Conservation (phyloP, 2,113 vertebrate species). For the Electrona antarctica region DNA sequence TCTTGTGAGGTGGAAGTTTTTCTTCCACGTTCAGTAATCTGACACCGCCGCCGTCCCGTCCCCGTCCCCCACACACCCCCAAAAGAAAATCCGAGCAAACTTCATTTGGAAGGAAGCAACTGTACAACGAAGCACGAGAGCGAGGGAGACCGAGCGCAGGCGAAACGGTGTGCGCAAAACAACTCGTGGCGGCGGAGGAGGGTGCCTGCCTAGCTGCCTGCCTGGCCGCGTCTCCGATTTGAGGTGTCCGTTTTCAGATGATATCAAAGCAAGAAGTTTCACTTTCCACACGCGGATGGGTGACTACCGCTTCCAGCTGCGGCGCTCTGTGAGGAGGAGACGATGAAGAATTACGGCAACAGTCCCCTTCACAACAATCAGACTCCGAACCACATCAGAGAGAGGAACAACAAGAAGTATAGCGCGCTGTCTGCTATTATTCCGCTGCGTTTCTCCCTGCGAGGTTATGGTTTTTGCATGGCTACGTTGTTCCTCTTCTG, state of each 20-base stretch:
- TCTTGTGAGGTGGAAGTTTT: slow-evolving; percentile 67
- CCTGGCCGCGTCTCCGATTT: slow-evolving; percentile 39
- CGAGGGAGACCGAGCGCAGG: too few species aligned
- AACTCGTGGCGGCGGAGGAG: slow-evolving; percentile 47
- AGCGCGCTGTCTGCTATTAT: slow-evolving; percentile 70
- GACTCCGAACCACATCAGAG: slow-evolving; percentile 76
- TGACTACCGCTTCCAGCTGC: slow-evolving; percentile 76
- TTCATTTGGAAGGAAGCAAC: slow-evolving; percentile 62
- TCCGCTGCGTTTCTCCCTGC: slow-evolving; percentile 83
- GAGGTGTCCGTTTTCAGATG: slow-evolving; percentile 54
- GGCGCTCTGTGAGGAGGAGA: slow-evolving; percentile 85
- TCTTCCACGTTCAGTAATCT: slow-evolving; percentile 77
- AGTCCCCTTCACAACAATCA: slow-evolving; percentile 75
- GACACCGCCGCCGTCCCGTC: slow-evolving; percentile 65
- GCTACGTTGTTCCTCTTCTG: slow-evolving; percentile 91
- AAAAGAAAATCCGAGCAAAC: slow-evolving; percentile 42
- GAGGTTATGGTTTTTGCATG: slow-evolving; percentile 94
- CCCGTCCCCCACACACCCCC: slow-evolving; percentile 26
- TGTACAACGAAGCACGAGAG: too few species aligned
- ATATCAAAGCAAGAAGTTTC: slow-evolving; percentile 67
- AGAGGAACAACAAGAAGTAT: slow-evolving; percentile 73
- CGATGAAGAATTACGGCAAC: slow-evolving; percentile 87
- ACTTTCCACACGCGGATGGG: slow-evolving; percentile 80
- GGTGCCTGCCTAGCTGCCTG: slow-evolving; percentile 10
- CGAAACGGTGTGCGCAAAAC: slow-evolving; percentile 37